phyloP scores from a whole-genome alignment of 2,113 vertebrate genomes.

The Alces alces region DNA sequence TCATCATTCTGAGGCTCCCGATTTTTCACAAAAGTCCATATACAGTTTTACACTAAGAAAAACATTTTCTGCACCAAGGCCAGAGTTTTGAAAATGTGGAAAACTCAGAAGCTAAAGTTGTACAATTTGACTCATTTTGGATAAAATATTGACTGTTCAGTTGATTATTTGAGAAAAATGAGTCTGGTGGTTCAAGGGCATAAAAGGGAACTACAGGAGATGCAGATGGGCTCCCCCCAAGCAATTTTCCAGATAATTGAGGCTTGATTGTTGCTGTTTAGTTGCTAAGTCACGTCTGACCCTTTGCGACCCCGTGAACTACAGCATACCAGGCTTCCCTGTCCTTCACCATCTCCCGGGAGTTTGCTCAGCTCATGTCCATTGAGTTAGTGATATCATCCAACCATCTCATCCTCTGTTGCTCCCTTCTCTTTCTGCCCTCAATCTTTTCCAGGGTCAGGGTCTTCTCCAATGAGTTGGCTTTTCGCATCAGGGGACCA shows the following conservation, averaged over 20 bases:
- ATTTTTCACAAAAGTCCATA: slow-evolving; percentile 12
- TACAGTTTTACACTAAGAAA: slow-evolving; percentile 36
- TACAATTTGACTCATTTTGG: slow-evolving; percentile 57
- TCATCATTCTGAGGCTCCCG: not conserved
- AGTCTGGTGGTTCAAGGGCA: not conserved
- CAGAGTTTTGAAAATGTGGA: not conserved
- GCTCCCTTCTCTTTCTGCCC: not conserved
- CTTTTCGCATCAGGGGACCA: not conserved
- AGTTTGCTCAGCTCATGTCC: not conserved
- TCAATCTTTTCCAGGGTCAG: not conserved
- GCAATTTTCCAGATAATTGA: not conserved
- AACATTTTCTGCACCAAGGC: slow-evolving; percentile 19
- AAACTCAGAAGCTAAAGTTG: slow-evolving; percentile 29
- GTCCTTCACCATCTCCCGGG: not conserved
- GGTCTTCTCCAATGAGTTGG: not conserved
- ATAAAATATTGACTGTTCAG: slow-evolving; percentile 44
- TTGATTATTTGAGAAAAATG: slow-evolving; percentile 57
- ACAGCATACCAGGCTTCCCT: not conserved
- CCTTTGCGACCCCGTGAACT: not conserved
- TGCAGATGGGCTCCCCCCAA: not conserved
- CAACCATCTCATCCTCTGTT: not conserved
- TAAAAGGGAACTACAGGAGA: not conserved
- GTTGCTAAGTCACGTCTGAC: not conserved
- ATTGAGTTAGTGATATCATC: not conserved
- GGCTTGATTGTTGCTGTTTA: not conserved